phyloP scores from a whole-genome alignment of 1,140 invertebrate genomes.

The Sarcophaga peregrina region DNA sequence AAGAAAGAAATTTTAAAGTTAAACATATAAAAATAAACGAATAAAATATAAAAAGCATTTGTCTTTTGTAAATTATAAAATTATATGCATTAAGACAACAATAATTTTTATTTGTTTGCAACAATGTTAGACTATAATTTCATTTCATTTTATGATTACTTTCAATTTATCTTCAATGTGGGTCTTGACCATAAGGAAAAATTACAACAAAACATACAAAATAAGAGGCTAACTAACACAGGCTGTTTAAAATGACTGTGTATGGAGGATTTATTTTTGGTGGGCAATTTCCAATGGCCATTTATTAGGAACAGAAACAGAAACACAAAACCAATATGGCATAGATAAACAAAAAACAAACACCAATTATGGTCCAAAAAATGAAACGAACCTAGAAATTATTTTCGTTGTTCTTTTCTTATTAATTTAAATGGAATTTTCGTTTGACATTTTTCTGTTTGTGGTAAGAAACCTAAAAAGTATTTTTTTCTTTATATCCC shows the following conservation, averaged over 20 bases:
- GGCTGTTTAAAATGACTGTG: background rate
- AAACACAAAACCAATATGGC: too few species aligned
- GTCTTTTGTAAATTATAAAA: too few species aligned
- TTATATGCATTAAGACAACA: too few species aligned
- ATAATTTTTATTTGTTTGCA: background rate
- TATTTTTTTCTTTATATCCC: background rate
- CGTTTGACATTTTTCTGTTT: background rate
- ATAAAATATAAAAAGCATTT: too few species aligned
- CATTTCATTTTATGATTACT: background rate
- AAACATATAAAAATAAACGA: too few species aligned
- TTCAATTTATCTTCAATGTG: conserved; percentile 17
- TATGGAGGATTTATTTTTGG: background rate
- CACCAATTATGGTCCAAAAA: too few species aligned
- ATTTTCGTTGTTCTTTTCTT: too few species aligned
- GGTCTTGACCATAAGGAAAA: background rate
- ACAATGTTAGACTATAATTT: conserved; percentile 9
- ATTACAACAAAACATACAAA: background rate
- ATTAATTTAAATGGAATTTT: background rate
- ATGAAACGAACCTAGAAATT: too few species aligned
- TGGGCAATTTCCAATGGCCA: background rate
- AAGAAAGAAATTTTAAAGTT: too few species aligned
- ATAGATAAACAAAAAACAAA: too few species aligned
- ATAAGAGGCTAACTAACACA: background rate
- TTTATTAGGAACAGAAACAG: background rate
- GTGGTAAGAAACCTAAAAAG: background rate